Conservation (phyloP, 2,888 invertebrate genomes). For the Oligia fasciuncula region DNA sequence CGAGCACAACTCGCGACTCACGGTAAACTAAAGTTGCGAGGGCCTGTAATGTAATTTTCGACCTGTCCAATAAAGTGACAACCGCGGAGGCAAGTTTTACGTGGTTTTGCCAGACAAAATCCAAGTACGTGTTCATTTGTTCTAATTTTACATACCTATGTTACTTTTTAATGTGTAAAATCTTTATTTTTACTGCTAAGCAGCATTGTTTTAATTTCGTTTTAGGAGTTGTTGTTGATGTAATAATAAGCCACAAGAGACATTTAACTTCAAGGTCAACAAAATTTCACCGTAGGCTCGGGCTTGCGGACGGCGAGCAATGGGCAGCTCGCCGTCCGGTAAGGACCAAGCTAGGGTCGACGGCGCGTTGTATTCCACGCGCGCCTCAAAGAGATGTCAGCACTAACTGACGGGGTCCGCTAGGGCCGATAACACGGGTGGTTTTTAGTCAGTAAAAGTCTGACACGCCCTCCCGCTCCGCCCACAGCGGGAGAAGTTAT, state of each 20-base stretch:
- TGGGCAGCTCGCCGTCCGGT: too few relatives aligned
- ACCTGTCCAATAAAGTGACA: constrained; percentile 56
- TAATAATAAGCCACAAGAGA: neutral
- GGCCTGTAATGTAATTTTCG: constrained; percentile 60
- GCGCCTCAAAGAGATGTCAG: too few relatives aligned
- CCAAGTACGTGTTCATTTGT: constrained; percentile 17
- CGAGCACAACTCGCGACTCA: constrained; percentile 21
- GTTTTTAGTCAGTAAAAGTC: too few relatives aligned
- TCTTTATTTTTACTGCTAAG: neutral
- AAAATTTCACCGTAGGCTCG: neutral
- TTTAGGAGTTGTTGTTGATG: neutral
- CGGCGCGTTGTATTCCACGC: too few relatives aligned
- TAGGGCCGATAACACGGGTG: too few relatives aligned
- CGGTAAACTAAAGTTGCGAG: constrained; percentile 34
- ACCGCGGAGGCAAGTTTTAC: constrained; percentile 35
- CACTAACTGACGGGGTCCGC: too few relatives aligned
- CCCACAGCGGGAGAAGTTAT: too few relatives aligned
- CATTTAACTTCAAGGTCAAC: neutral
- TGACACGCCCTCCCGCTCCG: too few relatives aligned
- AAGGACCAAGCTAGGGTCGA: too few relatives aligned
- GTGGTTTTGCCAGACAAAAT: constrained; percentile 21
- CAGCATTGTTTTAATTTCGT: neutral
- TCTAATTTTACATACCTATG: neutral
- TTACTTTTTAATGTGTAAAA: neutral
- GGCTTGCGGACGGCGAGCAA: too few relatives aligned